Evolutionary conservation across 2,113 vertebrate species (phyloP), one percentile per base, ranked within the genome.

Genomic region (Stegastes partitus): DNA sequence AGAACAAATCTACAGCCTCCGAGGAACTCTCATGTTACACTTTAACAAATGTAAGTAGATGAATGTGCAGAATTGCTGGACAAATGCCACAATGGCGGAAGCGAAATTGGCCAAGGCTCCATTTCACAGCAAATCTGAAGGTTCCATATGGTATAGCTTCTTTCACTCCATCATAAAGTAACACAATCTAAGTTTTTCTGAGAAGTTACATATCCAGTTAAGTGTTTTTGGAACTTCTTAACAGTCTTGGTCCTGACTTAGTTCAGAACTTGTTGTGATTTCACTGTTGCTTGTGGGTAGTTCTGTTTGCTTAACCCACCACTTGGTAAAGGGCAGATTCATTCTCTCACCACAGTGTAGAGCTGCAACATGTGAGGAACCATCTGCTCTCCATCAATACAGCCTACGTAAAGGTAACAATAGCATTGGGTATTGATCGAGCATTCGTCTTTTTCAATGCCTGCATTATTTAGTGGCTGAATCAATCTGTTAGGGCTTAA

Each of bases 401-500:
- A 68, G 39, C 23, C 42, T 5, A 56, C 3, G 49, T 11, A 49
- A 69, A 66, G 61, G 61, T 79, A 81, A 87, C 68, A 79, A 79
- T 83, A 68, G 81, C 77, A 79, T 45, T 59, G 58, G 68, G 62
- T 86, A 93, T 93, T 71, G 92, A 93, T 88, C 42, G 58, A 53
- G 65, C 79, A 58, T 86, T 91, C 86, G 83, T 90, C 87, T 91
- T 83, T 87, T 87, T 77, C 70, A 82, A 80, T 83, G 74, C 53
- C 83, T 88, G 80, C 91, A 90, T 94, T 92, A 93, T 93, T 93
- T 83, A 93, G 76, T 57, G 67, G 63, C 62, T 21, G 47, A 83
- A 92, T 95, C 91, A 83, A 92, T 93, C 76, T 26, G 21, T 53
- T 81, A 19, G 54, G 64, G 77, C 81, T 90, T 94, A 93, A 94